phyloP scores from a whole-genome alignment of 2,888 invertebrate species.

The Agrypnus murinus region DNA sequence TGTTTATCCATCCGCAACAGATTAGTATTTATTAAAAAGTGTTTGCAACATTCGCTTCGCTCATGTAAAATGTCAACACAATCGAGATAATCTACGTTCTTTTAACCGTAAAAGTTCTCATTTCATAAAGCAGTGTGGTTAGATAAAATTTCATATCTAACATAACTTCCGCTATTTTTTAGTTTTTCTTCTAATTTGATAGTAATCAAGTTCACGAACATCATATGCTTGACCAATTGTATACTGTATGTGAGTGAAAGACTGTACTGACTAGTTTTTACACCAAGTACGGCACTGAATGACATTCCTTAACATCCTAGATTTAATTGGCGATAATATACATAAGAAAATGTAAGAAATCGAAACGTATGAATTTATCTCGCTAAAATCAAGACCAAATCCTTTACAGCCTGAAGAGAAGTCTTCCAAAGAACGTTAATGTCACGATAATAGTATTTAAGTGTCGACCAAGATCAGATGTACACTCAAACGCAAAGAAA shows the following conservation, averaged over 20 bases:
- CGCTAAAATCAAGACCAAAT: conserved; percentile 14
- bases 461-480: conserved; percentile 28
- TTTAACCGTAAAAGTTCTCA: no score
- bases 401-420: conserved; percentile 12
- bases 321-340: conserved; percentile 23
- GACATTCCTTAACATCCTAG: conserved; percentile 6
- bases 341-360: neutral
- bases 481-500: conserved; percentile 7
- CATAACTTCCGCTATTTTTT: no score
- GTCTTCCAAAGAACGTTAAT: conserved; percentile 18
- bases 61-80: no score
- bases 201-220: conserved; percentile 3
- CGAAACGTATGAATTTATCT: neutral
- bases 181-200: no score
- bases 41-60: no score
- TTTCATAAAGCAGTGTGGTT: no score
- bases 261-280: conserved; percentile 19
- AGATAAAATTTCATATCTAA: no score
- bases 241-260: conserved; percentile 4
- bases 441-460: conserved; percentile 32
- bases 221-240: conserved; percentile 15
- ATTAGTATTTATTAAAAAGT: no score
- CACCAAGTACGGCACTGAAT: conserved; percentile 8
- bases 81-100: no score
- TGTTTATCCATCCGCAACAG: no score